Base-by-base conservation (phyloP, 2,888 invertebrate genomes). In the Scaptomyza flava region DNA sequence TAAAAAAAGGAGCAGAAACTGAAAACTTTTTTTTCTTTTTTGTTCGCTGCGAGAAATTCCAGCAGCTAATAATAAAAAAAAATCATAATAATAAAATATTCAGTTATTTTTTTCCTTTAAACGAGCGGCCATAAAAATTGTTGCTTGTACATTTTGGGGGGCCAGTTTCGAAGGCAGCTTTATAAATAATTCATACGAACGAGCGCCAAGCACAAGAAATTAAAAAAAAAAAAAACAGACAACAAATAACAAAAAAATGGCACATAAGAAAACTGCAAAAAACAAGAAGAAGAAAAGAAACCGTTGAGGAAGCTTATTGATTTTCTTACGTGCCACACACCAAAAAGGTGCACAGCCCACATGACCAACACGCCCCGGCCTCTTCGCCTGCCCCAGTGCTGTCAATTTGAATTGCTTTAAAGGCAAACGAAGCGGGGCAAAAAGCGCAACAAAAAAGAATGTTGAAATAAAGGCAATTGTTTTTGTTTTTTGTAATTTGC, bases 171-270 rank as follows among this genome's bases (percentile, higher is more conserved):
- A 71, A 71, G 66, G 68, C 75, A 73, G 71, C 53, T 87, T 84
- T 87, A 84, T 84, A 84, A 84, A 84, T 84, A 84, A 84, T 84
- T 84, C 87, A 87, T 87, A 61, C 48, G 70, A 76, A 79, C 54
- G 65, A 66, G 76, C 79, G 71, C 71, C 77, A 69, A 72, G 81
- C 72, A 73, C 63, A 81, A 78, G 73, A 84, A 87, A 83, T 83
- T 84, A 84, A 68, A 84, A 71, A 66, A 64, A 53, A 52, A 84
- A 68, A 84, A 71, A 66, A 64, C 57, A 52, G 50, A 51, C 47
- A 52, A 52, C 48, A 59, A 59, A 47, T 4, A 27, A 27, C 27
- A 6, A 27, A 23, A 27, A 23, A 23, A 4, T 23, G 27, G 23
- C 46, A 20, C 47, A 58, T 48, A n/a, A 17, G 33, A 62, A 50